Evolutionary conservation across 2,113 vertebrate genomes (phyloP), one percentile per base, ranked within the genome.

Genomic region (Copsychus sechellarum): DNA sequence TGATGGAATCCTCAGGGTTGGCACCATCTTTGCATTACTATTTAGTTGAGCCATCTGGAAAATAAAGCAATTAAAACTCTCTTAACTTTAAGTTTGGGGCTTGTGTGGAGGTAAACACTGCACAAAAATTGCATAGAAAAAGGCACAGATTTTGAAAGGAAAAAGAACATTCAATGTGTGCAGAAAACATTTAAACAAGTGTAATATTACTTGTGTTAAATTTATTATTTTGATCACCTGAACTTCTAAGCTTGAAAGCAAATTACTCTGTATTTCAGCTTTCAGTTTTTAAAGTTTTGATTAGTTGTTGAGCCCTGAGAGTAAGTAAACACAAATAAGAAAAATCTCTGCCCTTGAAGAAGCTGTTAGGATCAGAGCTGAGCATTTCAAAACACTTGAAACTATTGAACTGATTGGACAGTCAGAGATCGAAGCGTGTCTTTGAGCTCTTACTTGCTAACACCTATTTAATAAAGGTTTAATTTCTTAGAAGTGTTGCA

Each of bases 141-240:
- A 71, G 31, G 24, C 34, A 66, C 6, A 24, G 25, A 24, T n/a
- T 86, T 61, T 2, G 1, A 23, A 54, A 76, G 28, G 36, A n/a
- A 34, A 78, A 61, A 40, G 3, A 43, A 17, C 0, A 7, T n/a
- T 67, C 36, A 0, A 5, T 45, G 6, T 60, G 19, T 50, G 20
- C 29, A 67, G 43, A 72, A 54, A 60, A 43, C 5, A 40, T 62
- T 66, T 62, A 50, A 69, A 28, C 3, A 34, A 79, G 28, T 61
- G 14, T 61, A 29, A 24, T 70, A 31, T 21, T 85, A 34, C 13
- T 60, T 78, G 9, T 5, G 3, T 31, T 84, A 33, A 87, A 73
- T 38, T 51, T 95, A 50, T 12, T 77, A 7, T 80, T 77, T 58
- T 51, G 7, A n/a, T 69, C 36, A 29, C 8, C 73, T 60, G 45